Base-by-base conservation (phyloP, 2,888 invertebrate species). In the Lycia hirtaria region DNA sequence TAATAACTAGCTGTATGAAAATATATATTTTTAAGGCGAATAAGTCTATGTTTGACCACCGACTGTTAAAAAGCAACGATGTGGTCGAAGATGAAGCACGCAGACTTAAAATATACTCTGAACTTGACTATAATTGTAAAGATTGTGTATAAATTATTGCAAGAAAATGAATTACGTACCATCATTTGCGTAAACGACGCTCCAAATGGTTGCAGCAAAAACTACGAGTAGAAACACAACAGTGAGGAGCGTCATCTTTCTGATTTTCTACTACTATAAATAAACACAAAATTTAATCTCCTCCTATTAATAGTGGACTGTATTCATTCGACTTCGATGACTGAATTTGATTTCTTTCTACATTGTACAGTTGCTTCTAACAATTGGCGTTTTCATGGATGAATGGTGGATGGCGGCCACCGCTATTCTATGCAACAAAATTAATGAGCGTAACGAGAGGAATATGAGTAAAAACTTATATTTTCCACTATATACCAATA, bases 341-440 rank as follows among this genome's bases (percentile, higher is more conserved):
- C 15, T 26, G 26, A 41, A 26, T 1, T 41, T 10, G 6, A 26
- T 41, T 26, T 17, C 15, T 41, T 44, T 54, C 22, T 47, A 9
- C 37, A 24, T 40, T 54, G 28, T 41, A 35, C 28, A 28, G 10
- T 12, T 22, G 24, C 40, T 47, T 19, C 37, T 44, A 45, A 22
- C 55, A 60, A 64, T 47, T 32, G 44, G 51, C 64, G 60, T 65
- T 41, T 53, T 20, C 60, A 75, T 54, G 85, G 81, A 76, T 69
- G 56, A 62, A 45, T 49, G 64, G 68, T 69, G 50, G 28, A 45
- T 56, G 78, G 47, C 75, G 60, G 69, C 72, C 60, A 55, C 56
- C 78, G 43, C 81, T 80, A 71, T 68, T 70, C 67, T 52, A 57
- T 62, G 53, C 52, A 67, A 71, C 43, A 48, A 54, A n/a, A n/a